Evolutionary conservation across 2,888 invertebrate species (phyloP).

Genomic region (Cerastis leucographa): DNA sequence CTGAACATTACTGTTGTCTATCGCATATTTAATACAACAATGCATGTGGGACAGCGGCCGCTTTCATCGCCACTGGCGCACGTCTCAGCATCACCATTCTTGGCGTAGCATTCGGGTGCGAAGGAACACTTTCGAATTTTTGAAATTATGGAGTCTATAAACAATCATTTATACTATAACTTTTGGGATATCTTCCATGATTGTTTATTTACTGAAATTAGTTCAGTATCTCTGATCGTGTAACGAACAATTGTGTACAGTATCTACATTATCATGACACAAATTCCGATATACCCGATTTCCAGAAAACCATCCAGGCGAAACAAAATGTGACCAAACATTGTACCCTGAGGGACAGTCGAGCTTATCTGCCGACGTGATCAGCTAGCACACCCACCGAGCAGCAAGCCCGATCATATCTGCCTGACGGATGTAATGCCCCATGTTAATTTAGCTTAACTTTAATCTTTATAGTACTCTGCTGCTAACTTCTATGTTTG

Average conservation of each 20-base stretch:
- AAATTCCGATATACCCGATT: constrained; percentile 15
- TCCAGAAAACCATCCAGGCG: constrained; percentile 31
- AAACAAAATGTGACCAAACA: constrained; percentile 52
- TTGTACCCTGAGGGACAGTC: constrained; percentile 53
- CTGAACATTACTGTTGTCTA: constrained; percentile 65
- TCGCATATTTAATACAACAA: constrained; percentile 73
- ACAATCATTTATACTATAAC: too few relatives aligned
- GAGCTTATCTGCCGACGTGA: constrained; percentile 51
- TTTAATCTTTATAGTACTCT: constrained; percentile 72
- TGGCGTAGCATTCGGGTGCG: constrained; percentile 66
- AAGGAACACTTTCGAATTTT: constrained; percentile 68
- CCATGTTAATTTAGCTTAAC: constrained; percentile 71
- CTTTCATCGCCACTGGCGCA: constrained; percentile 74
- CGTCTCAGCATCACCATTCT: constrained; percentile 71
- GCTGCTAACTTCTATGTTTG: constrained; percentile 68
- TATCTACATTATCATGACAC: not conserved
- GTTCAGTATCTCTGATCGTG: too few relatives aligned
- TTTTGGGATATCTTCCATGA: too few relatives aligned
- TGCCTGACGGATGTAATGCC: constrained; percentile 52
- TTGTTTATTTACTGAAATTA: too few relatives aligned
- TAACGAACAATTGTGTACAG: not conserved
- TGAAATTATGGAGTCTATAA: constrained; percentile 50
- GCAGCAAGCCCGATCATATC: constrained; percentile 64
- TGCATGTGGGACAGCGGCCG: constrained; percentile 75
- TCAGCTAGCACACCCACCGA: constrained; percentile 63